Conservation (phyloP, 2,888 invertebrate genomes). For the Mythimna pallens region DNA sequence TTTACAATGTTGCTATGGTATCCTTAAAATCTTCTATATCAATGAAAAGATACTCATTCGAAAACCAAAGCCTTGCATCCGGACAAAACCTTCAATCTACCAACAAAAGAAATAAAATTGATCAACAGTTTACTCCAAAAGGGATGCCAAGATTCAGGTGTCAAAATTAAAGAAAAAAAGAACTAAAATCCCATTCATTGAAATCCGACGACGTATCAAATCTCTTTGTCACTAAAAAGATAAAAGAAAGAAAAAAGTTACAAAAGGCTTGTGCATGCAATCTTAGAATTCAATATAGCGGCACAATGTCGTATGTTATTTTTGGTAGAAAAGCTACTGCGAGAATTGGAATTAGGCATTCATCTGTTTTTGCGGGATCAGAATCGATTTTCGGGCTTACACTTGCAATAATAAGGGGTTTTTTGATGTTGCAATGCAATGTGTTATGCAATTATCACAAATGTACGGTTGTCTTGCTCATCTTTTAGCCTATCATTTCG, state of each 20-base stretch:
- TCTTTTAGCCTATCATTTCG: background rate
- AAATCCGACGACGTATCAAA: slow-evolving; percentile 87
- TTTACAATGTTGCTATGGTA: background rate
- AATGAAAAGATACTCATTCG: slow-evolving; percentile 50
- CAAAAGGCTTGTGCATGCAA: slow-evolving; percentile 84
- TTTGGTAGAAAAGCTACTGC: slow-evolving; percentile 80
- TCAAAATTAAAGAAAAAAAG: slow-evolving; percentile 75
- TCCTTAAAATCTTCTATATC: slow-evolving; percentile 9
- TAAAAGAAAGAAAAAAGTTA: slow-evolving; percentile 74
- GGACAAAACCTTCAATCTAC: slow-evolving; percentile 70
- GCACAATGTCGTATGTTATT: slow-evolving; percentile 84
- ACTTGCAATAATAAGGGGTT: slow-evolving; percentile 47
- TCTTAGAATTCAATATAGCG: slow-evolving; percentile 84
- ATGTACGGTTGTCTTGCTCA: background rate
- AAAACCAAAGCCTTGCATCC: slow-evolving; percentile 73
- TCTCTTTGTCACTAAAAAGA: slow-evolving; percentile 76
- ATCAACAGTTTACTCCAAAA: slow-evolving; percentile 79
- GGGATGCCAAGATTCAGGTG: slow-evolving; percentile 86
- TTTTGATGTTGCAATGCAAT: background rate
- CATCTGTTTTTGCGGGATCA: slow-evolving; percentile 58
- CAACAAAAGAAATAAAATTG: slow-evolving; percentile 81
- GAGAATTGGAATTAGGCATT: slow-evolving; percentile 74
- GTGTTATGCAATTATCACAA: background rate
- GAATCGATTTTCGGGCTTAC: slow-evolving; percentile 50
- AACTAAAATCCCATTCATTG: slow-evolving; percentile 79